Percentiles rank a stretch among this genome's conserved stretches.
phyloP scores from a whole-genome alignment of 2,113 vertebrate species.

The Mastomys natalensis region DNA sequence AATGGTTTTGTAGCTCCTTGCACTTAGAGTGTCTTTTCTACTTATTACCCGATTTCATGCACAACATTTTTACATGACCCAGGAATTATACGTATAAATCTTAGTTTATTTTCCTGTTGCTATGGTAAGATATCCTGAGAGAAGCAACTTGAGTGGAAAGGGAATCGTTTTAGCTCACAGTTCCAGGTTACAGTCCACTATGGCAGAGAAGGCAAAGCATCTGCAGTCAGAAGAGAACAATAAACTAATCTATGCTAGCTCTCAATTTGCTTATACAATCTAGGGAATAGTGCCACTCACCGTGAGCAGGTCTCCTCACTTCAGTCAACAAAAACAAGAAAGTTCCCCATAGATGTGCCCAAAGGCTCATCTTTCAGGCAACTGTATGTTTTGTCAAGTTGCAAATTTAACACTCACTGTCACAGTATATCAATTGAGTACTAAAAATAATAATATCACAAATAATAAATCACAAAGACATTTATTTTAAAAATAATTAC shows the following conservation, averaged over 20 bases:
- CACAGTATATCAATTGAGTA: background rate
- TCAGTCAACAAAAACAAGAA: background rate
- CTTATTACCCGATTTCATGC: background rate
- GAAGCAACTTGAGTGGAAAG: background rate
- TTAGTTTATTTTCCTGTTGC: background rate
- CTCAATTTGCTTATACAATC: background rate
- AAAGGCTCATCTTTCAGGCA: background rate
- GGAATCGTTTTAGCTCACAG: background rate
- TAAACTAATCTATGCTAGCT: background rate
- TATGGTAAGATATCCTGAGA: background rate
- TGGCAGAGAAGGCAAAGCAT: background rate
- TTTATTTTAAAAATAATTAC: background rate
- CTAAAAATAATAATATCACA: no score
- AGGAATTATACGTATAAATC: background rate
- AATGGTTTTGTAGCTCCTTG: background rate
- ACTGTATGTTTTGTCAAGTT: background rate
- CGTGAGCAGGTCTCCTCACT: background rate
- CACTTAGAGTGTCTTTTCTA: background rate
- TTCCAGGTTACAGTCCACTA: background rate
- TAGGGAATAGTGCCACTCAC: background rate
- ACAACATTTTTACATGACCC: background rate
- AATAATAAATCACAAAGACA: background rate
- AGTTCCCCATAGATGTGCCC: background rate
- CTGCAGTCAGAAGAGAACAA: background rate
- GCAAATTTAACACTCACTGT: background rate